Evolutionary conservation across 2,797 vertebrate species (phyloP).

Genomic region (Coccyzus lansbergi): DNA sequence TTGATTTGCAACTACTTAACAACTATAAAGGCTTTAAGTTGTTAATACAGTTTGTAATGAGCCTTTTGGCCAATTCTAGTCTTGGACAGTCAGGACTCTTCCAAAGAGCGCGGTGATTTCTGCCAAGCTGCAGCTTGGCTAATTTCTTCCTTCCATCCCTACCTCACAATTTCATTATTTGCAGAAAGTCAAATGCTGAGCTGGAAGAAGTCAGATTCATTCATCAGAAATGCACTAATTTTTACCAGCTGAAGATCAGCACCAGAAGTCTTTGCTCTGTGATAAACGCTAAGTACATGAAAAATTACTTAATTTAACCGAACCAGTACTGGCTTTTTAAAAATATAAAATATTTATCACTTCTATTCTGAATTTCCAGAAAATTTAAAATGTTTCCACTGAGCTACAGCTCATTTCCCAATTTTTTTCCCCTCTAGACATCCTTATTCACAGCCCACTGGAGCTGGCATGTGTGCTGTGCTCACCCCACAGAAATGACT

Average conservation of each 20-base stretch:
- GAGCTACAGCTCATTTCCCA: background rate
- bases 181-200: conserved; percentile 8
- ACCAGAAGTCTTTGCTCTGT: background rate
- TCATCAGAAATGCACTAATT: conserved; percentile 27
- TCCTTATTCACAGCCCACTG: background rate
- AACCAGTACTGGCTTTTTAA: background rate
- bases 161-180: conserved; percentile 25
- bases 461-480: background rate
- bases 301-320: conserved; percentile 40
- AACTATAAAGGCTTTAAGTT: background rate
- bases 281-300: conserved; percentile 31
- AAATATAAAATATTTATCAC: conserved; percentile 23
- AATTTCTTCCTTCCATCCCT: conserved; percentile 44
- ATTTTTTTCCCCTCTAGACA: background rate
- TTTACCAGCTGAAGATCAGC: conserved; percentile 43
- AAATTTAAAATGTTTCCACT: background rate
- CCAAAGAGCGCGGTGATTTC: background rate
- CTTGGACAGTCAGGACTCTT: background rate
- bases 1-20: background rate
- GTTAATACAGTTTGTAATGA: conserved; percentile 39
- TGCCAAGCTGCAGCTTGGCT: conserved; percentile 50
- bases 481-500: background rate
- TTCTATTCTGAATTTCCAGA: background rate
- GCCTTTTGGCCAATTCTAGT: background rate
- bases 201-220: conserved; percentile 28